phyloP scores from a whole-genome alignment of 2,888 invertebrate species.

The Machimus atricapillus region DNA sequence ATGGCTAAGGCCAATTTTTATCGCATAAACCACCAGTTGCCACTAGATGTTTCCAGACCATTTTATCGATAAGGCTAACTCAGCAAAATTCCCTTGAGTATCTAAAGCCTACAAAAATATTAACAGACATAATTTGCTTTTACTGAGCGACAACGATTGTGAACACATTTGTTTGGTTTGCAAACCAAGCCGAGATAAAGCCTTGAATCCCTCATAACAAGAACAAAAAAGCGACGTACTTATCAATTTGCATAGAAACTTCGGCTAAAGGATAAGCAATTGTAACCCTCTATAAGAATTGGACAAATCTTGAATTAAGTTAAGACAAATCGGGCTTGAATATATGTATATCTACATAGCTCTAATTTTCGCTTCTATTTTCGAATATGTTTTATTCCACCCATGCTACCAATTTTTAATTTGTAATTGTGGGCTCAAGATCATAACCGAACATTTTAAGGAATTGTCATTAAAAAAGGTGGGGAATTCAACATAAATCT shows the following conservation, averaged over 20 bases:
- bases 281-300: neutral
- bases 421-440: no score
- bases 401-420: no score
- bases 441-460: no score
- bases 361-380: no score
- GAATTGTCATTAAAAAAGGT: no score
- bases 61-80: neutral
- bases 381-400: no score
- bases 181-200: conserved; percentile 1
- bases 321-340: no score
- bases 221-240: neutral
- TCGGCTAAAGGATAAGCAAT: neutral
- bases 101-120: neutral
- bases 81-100: conserved; percentile 1
- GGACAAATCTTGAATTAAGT: no score
- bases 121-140: neutral
- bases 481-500: no score
- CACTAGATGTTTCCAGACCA: neutral
- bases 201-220: neutral
- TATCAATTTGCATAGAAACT: neutral
- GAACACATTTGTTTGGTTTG: conserved; percentile 10
- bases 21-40: neutral
- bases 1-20: neutral
- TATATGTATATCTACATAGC: no score
- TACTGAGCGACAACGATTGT: neutral